Evolutionary conservation across 64 coral and sea anemone species (phyloP), one percentile per base, ranked within the genome.

Genomic region (Stichodactyla mertensii): DNA sequence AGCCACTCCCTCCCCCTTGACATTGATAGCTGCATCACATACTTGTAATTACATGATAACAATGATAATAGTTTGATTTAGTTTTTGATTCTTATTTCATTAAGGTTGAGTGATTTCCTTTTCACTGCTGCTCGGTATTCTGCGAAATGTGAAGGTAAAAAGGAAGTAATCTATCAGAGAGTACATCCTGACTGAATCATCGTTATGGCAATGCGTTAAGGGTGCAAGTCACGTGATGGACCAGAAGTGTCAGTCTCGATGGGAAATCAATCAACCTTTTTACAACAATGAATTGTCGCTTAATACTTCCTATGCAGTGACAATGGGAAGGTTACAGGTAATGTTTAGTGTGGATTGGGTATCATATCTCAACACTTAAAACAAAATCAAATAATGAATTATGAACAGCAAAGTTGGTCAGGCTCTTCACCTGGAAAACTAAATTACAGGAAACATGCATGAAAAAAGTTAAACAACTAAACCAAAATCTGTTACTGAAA

Each of bases 41-140:
- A 45, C 36, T 45, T 45, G 36, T 45, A 45, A 45, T 45, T 45
- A 4, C 36, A 45, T 45, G 36, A 45, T 45, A 45, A 31, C 28
- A 31, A 45, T 45, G 36, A 45, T 45, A 45, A 45, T 45, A 3
- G 36, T 45, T 7, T n/a, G 26, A 23, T 54, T 22, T 82, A 11
- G 54, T 57, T 82, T 82, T 16, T 54, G 36, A 82, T 57, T 77
- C 18, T 83, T 64, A 52, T 24, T 82, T 55, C 19, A 22, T 82
- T 19, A 18, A 97, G 94, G 82, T 61, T 97, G 71, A 97, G 94
- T 71, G 94, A 97, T 79, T 97, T 97, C 59, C 88, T 97, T 6
- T 97, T 97, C 64, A 97, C 80, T 10, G 88, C 94, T 62, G 94
- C 88, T 45, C 79, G 94, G 27, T 93, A 90, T 83, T 88, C 92